These are phyloP conservation scores for Aselliscus stoliczkanus DNA, from an alignment of 2,797 vertebrate genomes.

Conservation along the genomic window DNA sequence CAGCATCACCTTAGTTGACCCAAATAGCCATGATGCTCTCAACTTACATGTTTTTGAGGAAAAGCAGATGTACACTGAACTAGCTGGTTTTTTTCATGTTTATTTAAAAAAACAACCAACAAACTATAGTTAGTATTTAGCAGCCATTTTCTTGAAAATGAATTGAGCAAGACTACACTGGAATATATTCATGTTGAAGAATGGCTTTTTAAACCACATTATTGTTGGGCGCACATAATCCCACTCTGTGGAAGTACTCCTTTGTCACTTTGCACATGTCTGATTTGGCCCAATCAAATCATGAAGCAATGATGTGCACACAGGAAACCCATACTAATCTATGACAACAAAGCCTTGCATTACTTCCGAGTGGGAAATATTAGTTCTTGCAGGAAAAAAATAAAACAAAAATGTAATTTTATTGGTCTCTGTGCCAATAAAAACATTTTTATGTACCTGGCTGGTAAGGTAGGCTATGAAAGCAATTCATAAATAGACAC, in stretches of 20 bases:
- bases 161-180: not conserved
- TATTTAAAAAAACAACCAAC: not conserved
- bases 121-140: not conserved
- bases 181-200: not conserved
- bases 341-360: not conserved
- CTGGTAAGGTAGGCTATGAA: not conserved
- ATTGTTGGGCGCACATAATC: not conserved
- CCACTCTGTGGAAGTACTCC: not conserved
- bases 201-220: not conserved
- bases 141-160: not conserved
- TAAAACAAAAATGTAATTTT: not conserved
- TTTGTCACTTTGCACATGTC: not conserved
- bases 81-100: not conserved
- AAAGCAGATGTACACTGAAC: not conserved
- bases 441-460: not conserved
- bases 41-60: not conserved
- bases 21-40: not conserved
- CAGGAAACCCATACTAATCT: not conserved
- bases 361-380: not conserved
- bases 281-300: not conserved
- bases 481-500: not conserved
- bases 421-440: not conserved
- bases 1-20: not conserved
- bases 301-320: not conserved
- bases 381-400: not conserved